These are phyloP conservation scores for Notamacropus eugenii DNA, from an alignment of 2,797 vertebrate species.

Conservation along the genomic window DNA sequence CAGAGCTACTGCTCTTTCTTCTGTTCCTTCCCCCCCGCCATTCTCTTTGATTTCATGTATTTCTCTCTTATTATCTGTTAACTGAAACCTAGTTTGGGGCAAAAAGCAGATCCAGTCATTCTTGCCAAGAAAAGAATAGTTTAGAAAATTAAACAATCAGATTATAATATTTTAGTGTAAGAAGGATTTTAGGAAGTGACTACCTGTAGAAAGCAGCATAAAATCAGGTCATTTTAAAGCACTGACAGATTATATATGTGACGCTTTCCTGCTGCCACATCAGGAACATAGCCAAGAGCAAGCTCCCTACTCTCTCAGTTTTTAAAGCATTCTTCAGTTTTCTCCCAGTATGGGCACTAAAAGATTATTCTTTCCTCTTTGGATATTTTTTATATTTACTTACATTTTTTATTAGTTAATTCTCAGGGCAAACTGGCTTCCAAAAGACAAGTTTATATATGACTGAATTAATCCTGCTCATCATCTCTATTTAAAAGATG, in stretches of 20 bases:
- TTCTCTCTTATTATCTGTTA: background rate
- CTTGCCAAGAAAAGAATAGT: slow-evolving; percentile 16
- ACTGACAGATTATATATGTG: background rate
- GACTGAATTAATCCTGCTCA: slow-evolving; percentile 64
- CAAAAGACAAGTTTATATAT: slow-evolving; percentile 65
- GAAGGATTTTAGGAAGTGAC: background rate
- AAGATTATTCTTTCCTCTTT: slow-evolving; percentile 41
- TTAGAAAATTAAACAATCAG: background rate
- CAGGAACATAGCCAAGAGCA: background rate
- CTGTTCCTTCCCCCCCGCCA: background rate
- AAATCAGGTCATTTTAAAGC: background rate
- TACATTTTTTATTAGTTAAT: slow-evolving; percentile 58
- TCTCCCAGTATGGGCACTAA: background rate
- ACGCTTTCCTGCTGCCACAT: background rate
- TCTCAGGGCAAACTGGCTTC: slow-evolving; percentile 56
- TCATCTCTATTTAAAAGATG: slow-evolving; percentile 59
- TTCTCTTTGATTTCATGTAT: background rate
- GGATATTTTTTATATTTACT: slow-evolving; percentile 5
- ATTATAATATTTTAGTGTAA: background rate
- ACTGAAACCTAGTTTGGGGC: background rate
- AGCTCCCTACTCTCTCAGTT: background rate
- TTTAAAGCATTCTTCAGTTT: slow-evolving; percentile 32
- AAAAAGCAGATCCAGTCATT: background rate
- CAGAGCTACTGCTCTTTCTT: background rate
- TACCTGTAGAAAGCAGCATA: slow-evolving; percentile 5